Conservation (phyloP, 2,113 vertebrate genomes). For the Dipodomys spectabilis region DNA sequence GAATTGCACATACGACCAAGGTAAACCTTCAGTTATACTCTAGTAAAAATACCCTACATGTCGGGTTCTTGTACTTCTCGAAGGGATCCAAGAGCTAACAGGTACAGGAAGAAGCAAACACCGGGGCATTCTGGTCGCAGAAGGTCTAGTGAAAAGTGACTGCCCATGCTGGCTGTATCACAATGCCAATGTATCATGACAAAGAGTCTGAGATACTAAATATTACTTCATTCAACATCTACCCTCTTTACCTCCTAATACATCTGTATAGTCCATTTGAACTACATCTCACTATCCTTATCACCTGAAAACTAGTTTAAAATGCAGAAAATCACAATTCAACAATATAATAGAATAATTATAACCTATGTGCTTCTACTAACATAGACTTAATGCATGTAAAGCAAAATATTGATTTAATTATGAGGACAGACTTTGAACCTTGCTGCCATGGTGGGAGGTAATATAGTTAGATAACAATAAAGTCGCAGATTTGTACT, state of each 20-base stretch:
- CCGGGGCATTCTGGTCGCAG: background rate
- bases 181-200: background rate
- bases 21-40: background rate
- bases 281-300: background rate
- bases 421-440: constrained; percentile 22
- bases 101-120: background rate
- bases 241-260: background rate
- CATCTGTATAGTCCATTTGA: background rate
- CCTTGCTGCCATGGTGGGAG: background rate
- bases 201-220: background rate
- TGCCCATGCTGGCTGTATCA: background rate
- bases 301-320: background rate
- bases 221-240: background rate
- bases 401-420: constrained; percentile 50
- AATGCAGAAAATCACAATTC: background rate
- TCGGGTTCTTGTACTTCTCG: background rate
- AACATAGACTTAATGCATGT: background rate
- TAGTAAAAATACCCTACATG: background rate
- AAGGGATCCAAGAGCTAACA: background rate
- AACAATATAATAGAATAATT: background rate
- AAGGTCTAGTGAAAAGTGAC: background rate
- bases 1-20: background rate
- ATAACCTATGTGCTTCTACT: constrained; percentile 36
- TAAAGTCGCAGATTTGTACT: background rate
- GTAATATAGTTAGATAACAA: background rate